Conservation (phyloP, 2,888 invertebrate genomes). For the Meghimatium bilineatum region DNA sequence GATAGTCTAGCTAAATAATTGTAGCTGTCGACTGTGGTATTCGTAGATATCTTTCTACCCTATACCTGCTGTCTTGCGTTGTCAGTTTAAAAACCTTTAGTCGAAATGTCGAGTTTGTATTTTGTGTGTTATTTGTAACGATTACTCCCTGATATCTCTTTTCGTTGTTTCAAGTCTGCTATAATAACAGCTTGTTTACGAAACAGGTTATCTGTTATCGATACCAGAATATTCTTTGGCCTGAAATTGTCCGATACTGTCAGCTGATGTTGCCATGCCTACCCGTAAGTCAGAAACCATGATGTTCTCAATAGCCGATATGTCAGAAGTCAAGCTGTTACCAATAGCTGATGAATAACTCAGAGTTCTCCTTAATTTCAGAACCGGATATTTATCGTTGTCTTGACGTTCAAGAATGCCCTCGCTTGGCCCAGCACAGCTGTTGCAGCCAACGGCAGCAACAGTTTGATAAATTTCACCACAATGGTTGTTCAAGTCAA, state of each 20-base stretch:
- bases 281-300: constrained; percentile 30
- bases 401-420: neutral
- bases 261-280: neutral
- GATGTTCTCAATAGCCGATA: constrained; percentile 54
- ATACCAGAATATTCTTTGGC: constrained; percentile 60
- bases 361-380: constrained; percentile 55
- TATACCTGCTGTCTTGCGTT: no score
- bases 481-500: neutral
- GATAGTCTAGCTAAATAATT: no score
- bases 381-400: constrained; percentile 17
- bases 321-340: constrained; percentile 44
- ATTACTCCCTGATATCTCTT: no score
- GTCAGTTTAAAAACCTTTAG: no score
- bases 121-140: no score
- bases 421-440: constrained; percentile 3
- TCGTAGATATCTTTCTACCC: no score
- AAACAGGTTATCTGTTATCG: constrained; percentile 37
- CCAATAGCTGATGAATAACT: constrained; percentile 62
- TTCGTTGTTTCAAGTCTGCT: no score
- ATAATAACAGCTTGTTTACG: constrained; percentile 4
- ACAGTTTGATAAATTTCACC: neutral
- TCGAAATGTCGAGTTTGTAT: no score
- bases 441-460: constrained; percentile 19
- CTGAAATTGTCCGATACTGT: constrained; percentile 51
- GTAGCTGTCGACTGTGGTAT: no score